Evolutionary conservation across 2,888 invertebrate genomes (phyloP).

Genomic region (Synanthedon tipuliformis): DNA sequence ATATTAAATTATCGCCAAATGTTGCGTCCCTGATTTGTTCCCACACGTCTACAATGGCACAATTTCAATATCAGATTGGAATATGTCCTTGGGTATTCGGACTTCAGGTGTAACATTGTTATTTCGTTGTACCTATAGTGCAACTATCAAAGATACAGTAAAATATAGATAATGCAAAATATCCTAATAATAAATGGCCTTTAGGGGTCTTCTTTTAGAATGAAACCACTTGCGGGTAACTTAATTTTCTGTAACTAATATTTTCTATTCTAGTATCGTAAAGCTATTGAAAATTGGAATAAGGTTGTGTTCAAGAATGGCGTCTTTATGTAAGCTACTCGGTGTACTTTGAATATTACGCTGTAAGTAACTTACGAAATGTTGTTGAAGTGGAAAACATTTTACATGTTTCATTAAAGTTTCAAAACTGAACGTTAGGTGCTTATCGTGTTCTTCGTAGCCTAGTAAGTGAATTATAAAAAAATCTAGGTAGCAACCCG

Average conservation of each 20-base stretch:
- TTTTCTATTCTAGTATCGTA: neutral
- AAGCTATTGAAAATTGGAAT: neutral
- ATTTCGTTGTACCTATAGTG: too few relatives aligned
- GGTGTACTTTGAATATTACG: neutral
- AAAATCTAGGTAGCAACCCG: too few relatives aligned
- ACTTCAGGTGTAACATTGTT: neutral
- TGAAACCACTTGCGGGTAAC: too few relatives aligned
- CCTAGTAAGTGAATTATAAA: too few relatives aligned
- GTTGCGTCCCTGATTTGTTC: conserved; percentile 42
- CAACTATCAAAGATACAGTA: too few relatives aligned
- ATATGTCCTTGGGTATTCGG: conserved; percentile 1
- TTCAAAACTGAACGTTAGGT: neutral
- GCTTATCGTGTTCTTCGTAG: neutral
- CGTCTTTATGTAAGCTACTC: neutral
- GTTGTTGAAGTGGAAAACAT: neutral
- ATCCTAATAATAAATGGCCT: too few relatives aligned
- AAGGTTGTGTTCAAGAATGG: neutral
- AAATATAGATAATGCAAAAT: too few relatives aligned
- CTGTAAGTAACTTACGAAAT: neutral
- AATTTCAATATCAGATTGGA: conserved; percentile 14
- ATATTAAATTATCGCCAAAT: conserved; percentile 57
- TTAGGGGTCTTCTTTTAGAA: too few relatives aligned
- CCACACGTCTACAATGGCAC: conserved; percentile 14
- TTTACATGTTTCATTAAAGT: neutral
- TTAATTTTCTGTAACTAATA: too few relatives aligned